A percentile compares a stretch with the other conserved stretches of the same genome.
These are phyloP conservation scores for Hypercompe scribonia DNA, from an alignment of 2,888 invertebrate species.

Conservation along the genomic window DNA sequence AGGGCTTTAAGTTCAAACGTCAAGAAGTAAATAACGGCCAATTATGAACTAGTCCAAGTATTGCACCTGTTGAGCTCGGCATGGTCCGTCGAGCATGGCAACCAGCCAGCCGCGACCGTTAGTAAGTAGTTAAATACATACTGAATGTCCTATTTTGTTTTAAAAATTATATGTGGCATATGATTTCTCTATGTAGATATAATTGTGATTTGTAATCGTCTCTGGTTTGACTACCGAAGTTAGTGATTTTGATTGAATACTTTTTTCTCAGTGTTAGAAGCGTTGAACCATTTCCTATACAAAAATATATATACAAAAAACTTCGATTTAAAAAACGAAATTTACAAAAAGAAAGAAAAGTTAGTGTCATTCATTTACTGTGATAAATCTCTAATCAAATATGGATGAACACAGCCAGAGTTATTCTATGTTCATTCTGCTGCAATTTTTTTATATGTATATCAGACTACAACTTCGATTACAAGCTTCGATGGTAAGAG, in stretches of 20 bases:
- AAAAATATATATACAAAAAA: background rate
- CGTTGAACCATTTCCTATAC: background rate
- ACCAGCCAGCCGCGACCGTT: constrained; percentile 59
- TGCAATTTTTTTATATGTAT: no score
- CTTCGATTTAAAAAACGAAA: background rate
- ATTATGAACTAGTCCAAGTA: constrained; percentile 54
- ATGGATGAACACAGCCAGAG: background rate
- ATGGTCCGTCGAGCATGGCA: constrained; percentile 67
- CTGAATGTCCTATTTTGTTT: constrained; percentile 51
- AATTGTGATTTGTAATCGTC: background rate
- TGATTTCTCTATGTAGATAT: background rate
- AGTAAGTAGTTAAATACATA: constrained; percentile 54
- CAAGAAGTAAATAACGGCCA: constrained; percentile 34
- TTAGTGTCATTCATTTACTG: background rate
- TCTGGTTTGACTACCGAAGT: background rate
- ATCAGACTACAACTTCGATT: no score
- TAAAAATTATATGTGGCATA: constrained; percentile 21
- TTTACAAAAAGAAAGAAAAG: background rate
- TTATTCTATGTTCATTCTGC: background rate
- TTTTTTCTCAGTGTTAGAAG: background rate
- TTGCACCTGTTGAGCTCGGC: constrained; percentile 71
- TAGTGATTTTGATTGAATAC: background rate
- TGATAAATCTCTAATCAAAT: background rate
- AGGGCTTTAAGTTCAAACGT: constrained; percentile 23
- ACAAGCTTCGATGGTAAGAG: no score